Conservation (phyloP, 2,888 invertebrate genomes). For the Criorhina ranunculi region DNA sequence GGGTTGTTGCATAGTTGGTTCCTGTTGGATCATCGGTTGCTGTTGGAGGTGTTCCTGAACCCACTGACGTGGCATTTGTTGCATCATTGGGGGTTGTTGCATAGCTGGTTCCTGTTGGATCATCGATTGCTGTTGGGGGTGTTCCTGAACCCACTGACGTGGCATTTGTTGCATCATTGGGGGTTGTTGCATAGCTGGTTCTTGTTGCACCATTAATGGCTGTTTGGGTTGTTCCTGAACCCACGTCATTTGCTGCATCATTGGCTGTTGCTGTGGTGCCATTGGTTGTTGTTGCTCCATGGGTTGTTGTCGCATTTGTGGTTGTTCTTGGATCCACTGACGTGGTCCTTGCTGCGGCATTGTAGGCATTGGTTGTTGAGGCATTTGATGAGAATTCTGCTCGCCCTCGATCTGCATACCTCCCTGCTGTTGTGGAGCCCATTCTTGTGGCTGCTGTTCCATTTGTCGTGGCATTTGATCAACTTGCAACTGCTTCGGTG, state of each 20-base stretch:
- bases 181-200: not conserved
- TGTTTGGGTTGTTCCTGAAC: no score
- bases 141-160: constrained; percentile 35
- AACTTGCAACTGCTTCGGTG: constrained; percentile 26
- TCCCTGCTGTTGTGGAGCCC: constrained; percentile 9
- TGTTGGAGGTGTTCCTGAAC: constrained; percentile 34
- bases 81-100: not conserved
- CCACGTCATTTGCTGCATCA: no score
- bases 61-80: constrained; percentile 21
- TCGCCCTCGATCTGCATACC: not conserved
- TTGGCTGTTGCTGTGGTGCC: constrained; percentile 2
- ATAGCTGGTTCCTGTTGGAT: constrained; percentile 16
- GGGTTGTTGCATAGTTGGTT: not conserved
- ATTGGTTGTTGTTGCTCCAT: constrained; percentile 15
- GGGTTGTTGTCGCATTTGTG: not conserved
- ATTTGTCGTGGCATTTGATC: constrained; percentile 31
- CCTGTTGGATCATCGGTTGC: constrained; percentile 24
- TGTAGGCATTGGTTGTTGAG: constrained; percentile 11
- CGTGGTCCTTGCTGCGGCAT: constrained; percentile 9
- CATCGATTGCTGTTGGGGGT: not conserved
- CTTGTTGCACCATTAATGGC: no score
- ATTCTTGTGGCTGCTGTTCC: constrained; percentile 27
- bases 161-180: constrained; percentile 21
- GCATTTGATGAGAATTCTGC: constrained; percentile 13
- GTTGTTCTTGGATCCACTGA: constrained; percentile 3